phyloP scores from a whole-genome alignment of 2,113 vertebrate species.

The Isichthys henryi region DNA sequence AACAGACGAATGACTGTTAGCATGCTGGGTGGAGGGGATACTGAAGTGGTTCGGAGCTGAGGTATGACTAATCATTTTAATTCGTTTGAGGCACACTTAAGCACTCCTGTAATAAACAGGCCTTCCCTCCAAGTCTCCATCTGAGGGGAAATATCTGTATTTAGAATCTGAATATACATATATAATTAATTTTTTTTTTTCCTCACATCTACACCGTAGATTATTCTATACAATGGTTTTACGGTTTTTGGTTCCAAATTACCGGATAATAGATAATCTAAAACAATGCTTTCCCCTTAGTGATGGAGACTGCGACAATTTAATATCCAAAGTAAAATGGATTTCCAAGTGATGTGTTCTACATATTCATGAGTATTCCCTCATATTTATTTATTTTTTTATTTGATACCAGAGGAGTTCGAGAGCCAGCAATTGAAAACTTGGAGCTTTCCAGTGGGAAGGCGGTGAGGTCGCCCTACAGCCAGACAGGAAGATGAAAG shows the following conservation, averaged over 20 bases:
- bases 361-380: constrained; percentile 1
- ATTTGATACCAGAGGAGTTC: background rate
- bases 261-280: background rate
- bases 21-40: background rate
- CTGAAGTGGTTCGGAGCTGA: background rate
- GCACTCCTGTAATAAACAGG: constrained; percentile 1
- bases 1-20: background rate
- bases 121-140: no score
- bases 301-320: background rate
- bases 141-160: constrained; percentile 5
- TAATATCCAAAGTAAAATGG: constrained; percentile 6
- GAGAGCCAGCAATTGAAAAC: background rate
- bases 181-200: background rate
- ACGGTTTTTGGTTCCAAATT: background rate
- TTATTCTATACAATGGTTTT: background rate
- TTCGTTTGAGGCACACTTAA: constrained; percentile 10
- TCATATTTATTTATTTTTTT: background rate
- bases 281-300: background rate
- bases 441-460: background rate
- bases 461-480: background rate
- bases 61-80: constrained; percentile 6
- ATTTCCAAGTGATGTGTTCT: background rate
- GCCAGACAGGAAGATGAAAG: background rate
- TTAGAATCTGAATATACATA: background rate
- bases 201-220: background rate